Percentiles rank a stretch among this genome's conserved stretches.
phyloP scores from a whole-genome alignment of 1,140 invertebrate genomes.

The Heliconius hermathena region DNA sequence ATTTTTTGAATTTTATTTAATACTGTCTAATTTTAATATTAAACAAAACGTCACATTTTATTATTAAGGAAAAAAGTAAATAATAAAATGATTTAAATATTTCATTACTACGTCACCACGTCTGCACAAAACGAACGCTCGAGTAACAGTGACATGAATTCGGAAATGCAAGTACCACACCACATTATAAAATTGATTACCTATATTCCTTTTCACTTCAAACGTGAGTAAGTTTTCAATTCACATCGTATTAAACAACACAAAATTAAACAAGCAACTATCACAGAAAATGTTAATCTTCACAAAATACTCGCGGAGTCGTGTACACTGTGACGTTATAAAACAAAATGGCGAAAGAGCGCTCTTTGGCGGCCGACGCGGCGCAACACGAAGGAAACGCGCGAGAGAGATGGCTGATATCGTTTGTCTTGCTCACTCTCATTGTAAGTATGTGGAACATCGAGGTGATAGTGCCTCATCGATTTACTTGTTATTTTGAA shows the following conservation, averaged over 20 bases:
- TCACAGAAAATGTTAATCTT: constrained; percentile 13
- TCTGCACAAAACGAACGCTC: constrained; percentile 16
- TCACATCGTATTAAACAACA: constrained; percentile 2
- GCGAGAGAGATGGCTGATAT: constrained; percentile 6
- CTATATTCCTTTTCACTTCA: constrained; percentile 11
- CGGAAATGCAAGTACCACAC: background rate
- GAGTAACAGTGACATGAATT: constrained; percentile 14
- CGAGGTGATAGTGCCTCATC: constrained; percentile 6
- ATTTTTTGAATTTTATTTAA: background rate
- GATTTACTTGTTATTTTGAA: constrained; percentile 26
- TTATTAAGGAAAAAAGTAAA: background rate
- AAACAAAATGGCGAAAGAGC: constrained; percentile 63
- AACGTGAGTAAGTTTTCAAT: background rate
- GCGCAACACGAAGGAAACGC: constrained; percentile 4
- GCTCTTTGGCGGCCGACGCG: constrained; percentile 27
- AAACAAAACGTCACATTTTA: background rate
- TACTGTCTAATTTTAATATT: background rate
- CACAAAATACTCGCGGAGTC: constrained; percentile 38
- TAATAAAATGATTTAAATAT: background rate
- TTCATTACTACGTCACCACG: constrained; percentile 4
- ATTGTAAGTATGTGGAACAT: background rate
- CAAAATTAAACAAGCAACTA: constrained; percentile 2
- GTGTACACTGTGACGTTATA: constrained; percentile 49
- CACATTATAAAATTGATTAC: constrained; percentile 21
- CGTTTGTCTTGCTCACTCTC: constrained; percentile 14